Conservation (phyloP, 2,113 vertebrate genomes). For the Paracanthobrama guichenoti region DNA sequence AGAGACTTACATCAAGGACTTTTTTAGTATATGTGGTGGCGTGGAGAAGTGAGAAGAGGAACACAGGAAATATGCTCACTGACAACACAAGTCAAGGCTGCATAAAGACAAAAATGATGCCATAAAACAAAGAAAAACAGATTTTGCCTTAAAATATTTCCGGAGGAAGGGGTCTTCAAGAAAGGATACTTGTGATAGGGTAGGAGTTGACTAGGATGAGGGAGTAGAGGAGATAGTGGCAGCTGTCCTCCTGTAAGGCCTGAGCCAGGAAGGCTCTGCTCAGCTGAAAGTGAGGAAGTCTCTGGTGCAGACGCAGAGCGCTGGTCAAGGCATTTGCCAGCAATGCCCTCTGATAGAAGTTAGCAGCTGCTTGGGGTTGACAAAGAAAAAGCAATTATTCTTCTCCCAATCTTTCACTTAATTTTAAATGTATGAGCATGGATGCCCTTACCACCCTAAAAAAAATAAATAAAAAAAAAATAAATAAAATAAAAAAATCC, state of each 20-base stretch:
- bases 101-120: not conserved
- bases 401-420: not conserved
- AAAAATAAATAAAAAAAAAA: too few species aligned
- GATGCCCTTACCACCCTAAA: not conserved
- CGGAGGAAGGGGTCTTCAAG: not conserved
- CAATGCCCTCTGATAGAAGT: conserved; percentile 96
- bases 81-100: conserved; percentile 77
- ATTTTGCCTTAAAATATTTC: not conserved
- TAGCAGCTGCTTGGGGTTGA: conserved; percentile 90
- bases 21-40: conserved; percentile 96
- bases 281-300: conserved; percentile 92
- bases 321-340: conserved; percentile 96
- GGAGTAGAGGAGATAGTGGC: conserved; percentile 96
- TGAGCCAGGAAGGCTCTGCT: conserved; percentile 92
- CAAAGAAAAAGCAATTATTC: conserved; percentile 55
- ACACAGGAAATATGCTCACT: conserved; percentile 99
- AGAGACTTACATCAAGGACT: conserved; percentile 91
- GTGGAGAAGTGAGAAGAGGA: conserved; percentile 97
- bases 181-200: conserved; percentile 98
- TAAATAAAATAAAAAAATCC: too few species aligned
- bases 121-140: not conserved
- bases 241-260: conserved; percentile 96
- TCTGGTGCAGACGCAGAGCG: conserved; percentile 92
- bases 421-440: not conserved
- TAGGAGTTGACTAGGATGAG: conserved; percentile 99